phyloP scores from a whole-genome alignment of 2,888 invertebrate species.

The Alitta virens region DNA sequence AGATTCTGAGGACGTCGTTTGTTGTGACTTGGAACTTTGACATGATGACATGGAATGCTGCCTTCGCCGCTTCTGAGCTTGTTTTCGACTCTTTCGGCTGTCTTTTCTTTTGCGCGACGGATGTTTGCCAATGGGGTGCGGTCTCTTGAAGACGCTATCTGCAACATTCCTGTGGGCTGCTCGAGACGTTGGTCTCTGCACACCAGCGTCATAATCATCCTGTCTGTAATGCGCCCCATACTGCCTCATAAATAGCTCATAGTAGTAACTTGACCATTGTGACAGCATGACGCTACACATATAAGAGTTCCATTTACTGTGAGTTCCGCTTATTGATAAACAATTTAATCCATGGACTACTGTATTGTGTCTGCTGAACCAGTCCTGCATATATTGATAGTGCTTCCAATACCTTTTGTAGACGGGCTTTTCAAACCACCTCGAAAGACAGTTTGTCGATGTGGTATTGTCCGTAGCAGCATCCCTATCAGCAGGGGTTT shows the following conservation, averaged over 20 bases:
- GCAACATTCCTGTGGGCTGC: too few relatives aligned
- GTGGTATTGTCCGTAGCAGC: too few relatives aligned
- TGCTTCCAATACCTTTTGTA: slow-evolving; percentile 7
- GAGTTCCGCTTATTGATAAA: too few relatives aligned
- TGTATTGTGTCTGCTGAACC: background rate
- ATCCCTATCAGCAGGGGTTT: too few relatives aligned
- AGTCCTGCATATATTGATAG: background rate
- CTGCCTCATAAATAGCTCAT: background rate
- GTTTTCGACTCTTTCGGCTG: background rate
- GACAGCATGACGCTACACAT: too few relatives aligned
- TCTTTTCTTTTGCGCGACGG: background rate
- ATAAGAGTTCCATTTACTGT: too few relatives aligned
- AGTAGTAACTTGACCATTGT: background rate
- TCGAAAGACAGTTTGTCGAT: background rate
- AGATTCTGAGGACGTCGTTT: too few relatives aligned
- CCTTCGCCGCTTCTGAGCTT: background rate
- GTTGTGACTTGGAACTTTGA: slow-evolving; percentile 49
- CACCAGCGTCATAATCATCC: too few relatives aligned
- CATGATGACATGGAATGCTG: background rate
- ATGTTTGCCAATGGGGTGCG: background rate
- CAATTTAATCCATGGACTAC: too few relatives aligned
- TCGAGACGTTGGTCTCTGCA: too few relatives aligned
- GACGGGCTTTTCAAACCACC: background rate
- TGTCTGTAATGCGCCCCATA: too few relatives aligned
- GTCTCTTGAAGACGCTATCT: too few relatives aligned